phyloP scores from a whole-genome alignment of 2,797 vertebrate species.

The Gadopsis marmoratus region DNA sequence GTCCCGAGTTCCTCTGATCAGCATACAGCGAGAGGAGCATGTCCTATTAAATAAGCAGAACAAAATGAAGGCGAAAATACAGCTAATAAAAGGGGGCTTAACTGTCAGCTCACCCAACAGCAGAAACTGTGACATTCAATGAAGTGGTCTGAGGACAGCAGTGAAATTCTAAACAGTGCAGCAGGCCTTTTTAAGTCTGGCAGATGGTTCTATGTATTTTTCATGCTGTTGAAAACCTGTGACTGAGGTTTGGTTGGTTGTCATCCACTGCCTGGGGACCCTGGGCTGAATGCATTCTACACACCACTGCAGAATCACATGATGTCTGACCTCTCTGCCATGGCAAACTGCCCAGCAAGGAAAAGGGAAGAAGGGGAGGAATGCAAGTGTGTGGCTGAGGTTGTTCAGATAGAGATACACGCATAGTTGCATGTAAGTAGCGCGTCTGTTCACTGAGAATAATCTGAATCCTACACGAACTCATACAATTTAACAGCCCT shows the following conservation, averaged over 20 bases:
- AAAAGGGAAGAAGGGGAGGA: conserved; percentile 72
- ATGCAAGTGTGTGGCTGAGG: conserved; percentile 60
- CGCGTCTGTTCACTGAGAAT: conserved; percentile 57
- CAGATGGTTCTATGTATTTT: conserved; percentile 82
- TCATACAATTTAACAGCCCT: conserved; percentile 65
- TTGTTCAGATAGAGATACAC: conserved; percentile 47
- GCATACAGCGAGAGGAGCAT: conserved; percentile 45
- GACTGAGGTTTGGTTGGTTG: conserved; percentile 80
- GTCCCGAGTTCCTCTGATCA: conserved; percentile 59
- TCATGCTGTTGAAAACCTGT: conserved; percentile 80
- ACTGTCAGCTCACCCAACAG: conserved; percentile 44
- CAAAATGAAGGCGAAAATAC: conserved; percentile 38
- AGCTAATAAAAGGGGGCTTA: conserved; percentile 61
- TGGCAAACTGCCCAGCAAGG: conserved; percentile 83
- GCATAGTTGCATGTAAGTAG: conserved; percentile 42
- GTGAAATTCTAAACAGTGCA: conserved; percentile 65
- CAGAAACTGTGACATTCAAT: conserved; percentile 64
- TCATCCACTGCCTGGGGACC: conserved; percentile 80
- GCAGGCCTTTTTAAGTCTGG: conserved; percentile 71
- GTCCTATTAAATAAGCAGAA: conserved; percentile 49
- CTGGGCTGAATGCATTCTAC: conserved; percentile 81
- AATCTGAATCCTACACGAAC: conserved; percentile 70
- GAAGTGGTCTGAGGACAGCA: conserved; percentile 70
- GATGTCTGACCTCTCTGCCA: conserved; percentile 84
- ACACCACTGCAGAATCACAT: conserved; percentile 84